Conservation (phyloP, 1,140 invertebrate genomes). For the Bombus fervidus region DNA sequence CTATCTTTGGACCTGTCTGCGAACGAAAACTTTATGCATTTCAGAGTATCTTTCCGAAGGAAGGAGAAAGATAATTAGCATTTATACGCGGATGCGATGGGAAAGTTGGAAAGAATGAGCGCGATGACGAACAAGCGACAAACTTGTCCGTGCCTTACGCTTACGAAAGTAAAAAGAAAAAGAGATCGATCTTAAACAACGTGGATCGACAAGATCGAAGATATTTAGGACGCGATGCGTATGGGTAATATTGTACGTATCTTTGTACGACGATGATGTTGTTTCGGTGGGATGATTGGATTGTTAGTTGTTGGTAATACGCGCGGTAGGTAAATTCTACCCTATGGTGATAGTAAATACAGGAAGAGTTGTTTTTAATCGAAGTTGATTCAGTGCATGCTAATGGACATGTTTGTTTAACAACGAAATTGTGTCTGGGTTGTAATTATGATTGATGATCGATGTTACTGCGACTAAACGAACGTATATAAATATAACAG, state of each 20-base stretch:
- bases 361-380: not conserved
- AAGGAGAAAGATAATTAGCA: no score
- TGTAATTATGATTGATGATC: not conserved
- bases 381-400: not conserved
- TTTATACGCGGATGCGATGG: no score
- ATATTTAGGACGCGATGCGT: not conserved
- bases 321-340: not conserved
- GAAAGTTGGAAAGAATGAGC: no score
- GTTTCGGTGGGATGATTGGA: not conserved
- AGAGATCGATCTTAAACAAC: no score
- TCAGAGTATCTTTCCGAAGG: no score
- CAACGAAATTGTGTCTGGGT: not conserved
- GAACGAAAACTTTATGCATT: no score
- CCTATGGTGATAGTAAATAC: not conserved
- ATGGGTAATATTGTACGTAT: not conserved
- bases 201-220: not conserved
- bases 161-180: no score
- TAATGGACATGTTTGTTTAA: not conserved
- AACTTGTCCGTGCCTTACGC: no score
- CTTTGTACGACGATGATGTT: no score
- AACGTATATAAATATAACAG: no score
- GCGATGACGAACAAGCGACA: no score
- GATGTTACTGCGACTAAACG: not conserved
- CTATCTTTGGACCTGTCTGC: rapidly evolving
- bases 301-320: not conserved